Evolutionary conservation across 2,113 vertebrate species (phyloP), one percentile per base, ranked within the genome.

Genomic region (Hypomesus transpacificus): DNA sequence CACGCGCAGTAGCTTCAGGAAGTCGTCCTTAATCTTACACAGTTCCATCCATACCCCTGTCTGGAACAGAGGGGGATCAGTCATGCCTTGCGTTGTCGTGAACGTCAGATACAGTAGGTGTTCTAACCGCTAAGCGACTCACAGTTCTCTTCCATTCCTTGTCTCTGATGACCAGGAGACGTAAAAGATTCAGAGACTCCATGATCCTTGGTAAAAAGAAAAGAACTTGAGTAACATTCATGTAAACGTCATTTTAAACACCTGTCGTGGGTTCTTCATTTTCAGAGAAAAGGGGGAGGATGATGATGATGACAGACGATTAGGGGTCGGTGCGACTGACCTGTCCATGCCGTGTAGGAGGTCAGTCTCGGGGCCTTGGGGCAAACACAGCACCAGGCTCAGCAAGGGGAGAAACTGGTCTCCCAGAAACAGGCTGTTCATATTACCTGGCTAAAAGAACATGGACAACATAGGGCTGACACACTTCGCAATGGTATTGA

Each of bases 181-280:
- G 93, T 75, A 98, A 82, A 69, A 98, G 92, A 90, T 96, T 98
- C 71, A 98, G 88, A 26, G 93, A 93, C 26, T 94, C 95, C 96
- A 98, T 98, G 80, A 98, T 91, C 87, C 96, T 98, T 84, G 71
- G 81, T 50, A 87, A 80, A 21, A 70, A 21, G 77, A 39, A 78
- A 7, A 63, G 0, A 34, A 34, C 21, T 2, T 56, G 16, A 18
- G 17, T 56, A 56, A 56, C 16, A 56, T 20, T 56, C 11, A 56
- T 20, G 17, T 3, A 1, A 3, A 4, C 11, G 16, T 17, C 17
- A 16, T 3, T 56, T 56, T n/a, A 56, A 56, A 56, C 7, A n/a
- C 54, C 54, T 34, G 39, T 13, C 39, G 39, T 2, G 39, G 39
- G 39, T 46, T 46, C 9, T 46, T 7, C 5, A 34, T 7, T 34